Evolutionary conservation across 2,888 invertebrate species (phyloP).

Genomic region (Athalia circularis): DNA sequence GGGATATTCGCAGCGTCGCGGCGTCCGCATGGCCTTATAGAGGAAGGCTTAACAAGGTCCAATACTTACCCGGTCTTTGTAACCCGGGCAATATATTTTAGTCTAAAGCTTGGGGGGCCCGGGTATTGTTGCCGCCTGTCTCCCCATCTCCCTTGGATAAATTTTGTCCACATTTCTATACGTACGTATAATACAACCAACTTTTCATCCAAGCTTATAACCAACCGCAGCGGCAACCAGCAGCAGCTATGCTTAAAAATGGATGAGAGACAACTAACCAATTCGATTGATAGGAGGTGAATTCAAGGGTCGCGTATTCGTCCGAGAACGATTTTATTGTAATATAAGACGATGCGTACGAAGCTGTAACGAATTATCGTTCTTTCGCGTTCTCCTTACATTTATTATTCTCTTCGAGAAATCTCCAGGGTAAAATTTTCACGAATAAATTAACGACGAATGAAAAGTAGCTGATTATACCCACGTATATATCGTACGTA

Average conservation of each 20-base stretch:
- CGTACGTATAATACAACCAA: background rate
- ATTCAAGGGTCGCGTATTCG: constrained; percentile 7
- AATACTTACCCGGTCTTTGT: constrained; percentile 69
- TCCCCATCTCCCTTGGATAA: constrained; percentile 59
- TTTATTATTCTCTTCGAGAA: no score
- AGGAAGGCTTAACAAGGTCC: constrained; percentile 72
- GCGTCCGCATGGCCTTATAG: constrained; percentile 67
- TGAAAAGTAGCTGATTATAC: background rate
- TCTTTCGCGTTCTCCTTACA: no score
- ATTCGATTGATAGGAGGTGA: constrained; percentile 42
- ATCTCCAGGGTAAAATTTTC: no score
- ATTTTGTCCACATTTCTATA: constrained; percentile 61
- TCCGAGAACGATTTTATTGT: constrained; percentile 10
- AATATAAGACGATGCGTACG: background rate
- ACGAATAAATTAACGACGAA: no score
- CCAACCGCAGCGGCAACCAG: background rate
- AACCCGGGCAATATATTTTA: constrained; percentile 71
- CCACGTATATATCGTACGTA: constrained; percentile 7
- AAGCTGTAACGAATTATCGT: no score
- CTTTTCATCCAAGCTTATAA: constrained; percentile 21
- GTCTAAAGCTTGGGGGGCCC: constrained; percentile 71
- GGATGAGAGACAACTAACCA: constrained; percentile 18
- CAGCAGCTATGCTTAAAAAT: background rate
- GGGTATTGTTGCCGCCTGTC: constrained; percentile 66
- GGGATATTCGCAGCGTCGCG: constrained; percentile 33